Evolutionary conservation across 2,113 vertebrate species (phyloP).

Genomic region (Leiothrix lutea): DNA sequence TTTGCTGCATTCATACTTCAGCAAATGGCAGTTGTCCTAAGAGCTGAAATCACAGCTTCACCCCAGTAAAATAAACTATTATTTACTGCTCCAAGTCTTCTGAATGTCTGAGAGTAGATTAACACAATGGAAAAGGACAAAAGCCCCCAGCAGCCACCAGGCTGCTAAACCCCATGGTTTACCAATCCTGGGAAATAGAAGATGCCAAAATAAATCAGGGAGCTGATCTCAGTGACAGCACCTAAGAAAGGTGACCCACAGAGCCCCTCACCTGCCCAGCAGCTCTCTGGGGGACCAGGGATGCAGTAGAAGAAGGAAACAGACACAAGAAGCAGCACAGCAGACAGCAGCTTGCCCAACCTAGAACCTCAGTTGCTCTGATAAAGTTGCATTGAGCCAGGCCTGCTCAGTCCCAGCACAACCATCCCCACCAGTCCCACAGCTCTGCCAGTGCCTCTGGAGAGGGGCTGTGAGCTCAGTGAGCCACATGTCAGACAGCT

Average conservation of each 20-base stretch:
- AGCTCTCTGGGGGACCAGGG: background rate
- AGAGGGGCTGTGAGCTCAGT: background rate
- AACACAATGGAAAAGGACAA: background rate
- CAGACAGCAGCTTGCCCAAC: background rate
- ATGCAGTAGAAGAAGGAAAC: background rate
- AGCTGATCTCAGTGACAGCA: background rate
- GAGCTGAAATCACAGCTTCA: background rate
- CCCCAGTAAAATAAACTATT: background rate
- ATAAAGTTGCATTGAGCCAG: background rate
- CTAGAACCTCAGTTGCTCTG: background rate
- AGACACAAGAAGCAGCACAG: background rate
- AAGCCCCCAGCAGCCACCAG: background rate
- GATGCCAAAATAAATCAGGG: background rate
- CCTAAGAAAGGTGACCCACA: background rate
- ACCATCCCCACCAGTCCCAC: background rate
- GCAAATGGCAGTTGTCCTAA: background rate
- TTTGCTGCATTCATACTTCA: background rate
- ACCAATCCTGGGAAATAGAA: background rate
- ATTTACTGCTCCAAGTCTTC: background rate
- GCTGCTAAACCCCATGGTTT: background rate
- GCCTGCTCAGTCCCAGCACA: background rate
- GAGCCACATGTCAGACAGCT: background rate
- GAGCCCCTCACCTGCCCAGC: background rate
- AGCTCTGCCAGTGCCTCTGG: background rate
- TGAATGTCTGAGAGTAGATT: background rate